Percentiles rank a stretch among this genome's conserved stretches.
phyloP scores from a whole-genome alignment of 2,888 invertebrate genomes.

The Isoperla grammatica region DNA sequence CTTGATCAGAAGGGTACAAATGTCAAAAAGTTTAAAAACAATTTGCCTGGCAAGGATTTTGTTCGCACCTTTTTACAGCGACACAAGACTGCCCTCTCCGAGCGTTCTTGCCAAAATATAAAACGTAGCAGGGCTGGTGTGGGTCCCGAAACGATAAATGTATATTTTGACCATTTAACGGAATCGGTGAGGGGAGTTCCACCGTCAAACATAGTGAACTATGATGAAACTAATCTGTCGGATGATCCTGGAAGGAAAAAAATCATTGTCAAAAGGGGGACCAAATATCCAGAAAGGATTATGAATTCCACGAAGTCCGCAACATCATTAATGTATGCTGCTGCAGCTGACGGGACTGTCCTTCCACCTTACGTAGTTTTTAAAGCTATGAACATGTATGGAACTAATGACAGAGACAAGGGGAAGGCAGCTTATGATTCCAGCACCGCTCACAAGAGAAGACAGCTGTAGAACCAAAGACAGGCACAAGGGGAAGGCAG shows the following conservation, averaged over 20 bases:
- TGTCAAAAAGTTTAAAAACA: conserved; percentile 11
- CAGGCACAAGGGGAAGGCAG: too few relatives aligned
- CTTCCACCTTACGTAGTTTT: background rate
- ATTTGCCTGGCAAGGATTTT: conserved; percentile 14
- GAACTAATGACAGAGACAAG: too few relatives aligned
- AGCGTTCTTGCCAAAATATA: background rate
- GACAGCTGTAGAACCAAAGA: too few relatives aligned
- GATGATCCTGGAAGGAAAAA: background rate
- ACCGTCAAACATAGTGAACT: conserved; percentile 7
- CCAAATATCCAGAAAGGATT: conserved; percentile 1
- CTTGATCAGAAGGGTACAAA: background rate
- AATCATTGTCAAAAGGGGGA: background rate
- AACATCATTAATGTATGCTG: conserved; percentile 4
- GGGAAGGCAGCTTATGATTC: too few relatives aligned
- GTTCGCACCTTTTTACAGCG: background rate
- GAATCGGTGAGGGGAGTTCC: background rate
- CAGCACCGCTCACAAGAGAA: too few relatives aligned
- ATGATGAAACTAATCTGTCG: too few relatives aligned
- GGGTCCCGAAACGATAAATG: background rate
- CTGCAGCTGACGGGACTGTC: background rate
- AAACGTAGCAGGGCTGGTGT: background rate
- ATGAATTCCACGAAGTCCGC: too few relatives aligned
- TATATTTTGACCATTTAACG: background rate
- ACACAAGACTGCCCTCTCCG: conserved; percentile 16
- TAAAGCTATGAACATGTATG: too few relatives aligned